Conservation (phyloP, 1,140 invertebrate genomes). For the Ceratoteleas bidentatus region DNA sequence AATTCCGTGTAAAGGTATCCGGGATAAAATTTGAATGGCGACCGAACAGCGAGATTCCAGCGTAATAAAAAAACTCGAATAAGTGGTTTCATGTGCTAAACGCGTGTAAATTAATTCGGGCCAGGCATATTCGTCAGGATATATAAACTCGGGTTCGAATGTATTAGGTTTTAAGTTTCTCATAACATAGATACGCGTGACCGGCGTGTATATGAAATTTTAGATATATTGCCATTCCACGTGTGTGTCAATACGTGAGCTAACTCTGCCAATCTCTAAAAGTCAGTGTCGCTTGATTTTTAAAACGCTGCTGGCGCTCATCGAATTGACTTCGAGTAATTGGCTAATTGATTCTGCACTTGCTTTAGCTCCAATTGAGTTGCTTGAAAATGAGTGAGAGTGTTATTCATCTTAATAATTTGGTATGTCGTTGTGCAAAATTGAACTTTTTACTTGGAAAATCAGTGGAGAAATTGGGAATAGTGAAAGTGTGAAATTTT, state of each 20-base stretch:
- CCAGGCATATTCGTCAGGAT: neutral
- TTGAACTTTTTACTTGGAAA: too few relatives aligned
- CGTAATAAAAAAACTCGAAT: neutral
- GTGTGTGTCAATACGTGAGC: constrained; percentile 10
- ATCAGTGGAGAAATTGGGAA: too few relatives aligned
- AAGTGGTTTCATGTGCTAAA: neutral
- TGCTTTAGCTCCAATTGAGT: neutral
- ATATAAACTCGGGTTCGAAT: neutral
- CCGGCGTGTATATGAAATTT: constrained; percentile 13
- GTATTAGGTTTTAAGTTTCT: constrained; percentile 21
- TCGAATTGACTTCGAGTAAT: too few relatives aligned
- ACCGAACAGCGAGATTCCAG: too few relatives aligned
- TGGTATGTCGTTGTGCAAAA: neutral
- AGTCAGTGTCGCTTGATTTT: constrained; percentile 18
- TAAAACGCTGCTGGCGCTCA: neutral
- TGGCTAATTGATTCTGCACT: too few relatives aligned
- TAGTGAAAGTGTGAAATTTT: too few relatives aligned
- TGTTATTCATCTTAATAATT: constrained; percentile 3
- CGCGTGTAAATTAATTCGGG: constrained; percentile 6
- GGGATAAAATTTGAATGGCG: too few relatives aligned
- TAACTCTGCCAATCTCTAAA: constrained; percentile 8
- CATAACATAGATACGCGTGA: constrained; percentile 11
- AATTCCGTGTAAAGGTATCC: too few relatives aligned
- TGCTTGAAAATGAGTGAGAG: neutral
- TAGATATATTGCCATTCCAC: constrained; percentile 10